A percentile compares a stretch with the other conserved stretches of the same genome.
Evolutionary conservation across 2,113 vertebrate genomes (phyloP).

Genomic region (Mirza zaza): DNA sequence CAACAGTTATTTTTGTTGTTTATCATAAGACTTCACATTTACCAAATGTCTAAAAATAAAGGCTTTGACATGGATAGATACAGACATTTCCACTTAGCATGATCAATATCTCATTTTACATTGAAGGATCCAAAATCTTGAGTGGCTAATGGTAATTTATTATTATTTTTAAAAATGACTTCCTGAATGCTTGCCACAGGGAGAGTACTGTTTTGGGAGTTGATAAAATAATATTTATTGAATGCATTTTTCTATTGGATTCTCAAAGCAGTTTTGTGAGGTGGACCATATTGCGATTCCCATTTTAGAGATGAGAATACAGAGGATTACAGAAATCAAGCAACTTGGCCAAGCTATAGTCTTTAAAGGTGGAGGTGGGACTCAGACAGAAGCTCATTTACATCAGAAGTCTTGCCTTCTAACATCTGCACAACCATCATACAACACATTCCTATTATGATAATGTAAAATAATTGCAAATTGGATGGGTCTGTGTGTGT

Average conservation of each 20-base stretch:
- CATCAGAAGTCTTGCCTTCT: background rate
- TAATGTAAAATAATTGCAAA: background rate
- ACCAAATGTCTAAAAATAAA: background rate
- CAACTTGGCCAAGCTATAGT: background rate
- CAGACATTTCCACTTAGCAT: background rate
- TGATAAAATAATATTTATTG: background rate
- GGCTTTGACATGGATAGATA: background rate
- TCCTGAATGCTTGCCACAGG: background rate
- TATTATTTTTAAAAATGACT: background rate
- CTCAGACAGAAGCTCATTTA: background rate
- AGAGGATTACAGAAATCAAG: background rate
- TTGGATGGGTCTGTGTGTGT: background rate
- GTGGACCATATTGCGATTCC: background rate
- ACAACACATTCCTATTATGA: background rate
- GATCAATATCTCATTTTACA: conserved; percentile 11
- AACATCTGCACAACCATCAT: background rate
- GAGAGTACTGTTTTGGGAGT: background rate
- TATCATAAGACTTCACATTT: background rate
- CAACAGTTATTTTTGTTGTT: conserved; percentile 1
- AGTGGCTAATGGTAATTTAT: background rate
- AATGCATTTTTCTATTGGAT: background rate
- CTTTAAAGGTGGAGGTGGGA: background rate
- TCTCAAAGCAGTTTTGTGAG: background rate
- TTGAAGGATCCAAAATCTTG: background rate
- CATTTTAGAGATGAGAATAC: background rate